Evolutionary conservation across 2,797 vertebrate species (phyloP).

Genomic region (Lacerta viridis): DNA sequence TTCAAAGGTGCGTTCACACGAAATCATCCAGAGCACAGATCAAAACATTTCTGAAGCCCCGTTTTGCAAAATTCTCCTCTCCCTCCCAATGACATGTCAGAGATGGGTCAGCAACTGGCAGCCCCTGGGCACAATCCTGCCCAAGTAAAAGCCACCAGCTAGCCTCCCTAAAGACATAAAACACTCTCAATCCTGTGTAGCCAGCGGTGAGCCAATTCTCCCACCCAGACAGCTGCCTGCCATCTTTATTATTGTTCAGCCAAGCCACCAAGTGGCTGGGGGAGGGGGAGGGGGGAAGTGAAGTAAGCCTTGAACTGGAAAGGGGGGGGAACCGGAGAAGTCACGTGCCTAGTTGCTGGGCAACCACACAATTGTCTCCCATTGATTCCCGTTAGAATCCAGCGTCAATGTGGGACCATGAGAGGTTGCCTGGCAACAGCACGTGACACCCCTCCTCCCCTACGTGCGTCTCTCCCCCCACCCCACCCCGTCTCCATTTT

Average conservation of each 20-base stretch:
- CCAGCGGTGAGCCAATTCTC: too few species aligned
- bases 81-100: not conserved
- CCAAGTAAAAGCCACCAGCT: not conserved
- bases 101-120: not conserved
- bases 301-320: not conserved
- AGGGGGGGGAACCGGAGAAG: not conserved
- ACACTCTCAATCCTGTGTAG: not conserved
- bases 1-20: not conserved
- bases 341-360: not conserved
- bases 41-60: not conserved
- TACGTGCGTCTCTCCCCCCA: too few species aligned
- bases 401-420: not conserved
- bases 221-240: not conserved
- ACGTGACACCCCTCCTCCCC: too few species aligned
- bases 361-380: not conserved
- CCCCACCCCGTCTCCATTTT: not conserved
- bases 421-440: constrained; percentile 2
- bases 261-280: not conserved
- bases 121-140: not conserved
- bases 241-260: not conserved
- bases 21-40: not conserved
- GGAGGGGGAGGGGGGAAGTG: too few species aligned
- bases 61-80: not conserved
- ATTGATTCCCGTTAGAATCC: not conserved
- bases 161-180: not conserved